These are phyloP conservation scores for Dendrolimus houi DNA, from an alignment of 2,888 invertebrate species.

Conservation along the genomic window DNA sequence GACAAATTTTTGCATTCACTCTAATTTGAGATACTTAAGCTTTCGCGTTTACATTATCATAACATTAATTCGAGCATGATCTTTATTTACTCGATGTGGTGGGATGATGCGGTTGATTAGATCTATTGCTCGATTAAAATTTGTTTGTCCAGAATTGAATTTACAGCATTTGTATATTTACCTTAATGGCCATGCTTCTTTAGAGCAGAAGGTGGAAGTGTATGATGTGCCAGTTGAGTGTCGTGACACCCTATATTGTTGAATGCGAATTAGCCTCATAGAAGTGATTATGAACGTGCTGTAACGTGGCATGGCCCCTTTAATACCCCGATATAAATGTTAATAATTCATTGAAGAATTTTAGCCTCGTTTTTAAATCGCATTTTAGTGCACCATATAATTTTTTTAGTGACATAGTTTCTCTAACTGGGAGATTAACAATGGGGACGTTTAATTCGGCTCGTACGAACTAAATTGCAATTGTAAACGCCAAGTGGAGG, in stretches of 20 bases:
- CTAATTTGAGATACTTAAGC: slow-evolving; percentile 37
- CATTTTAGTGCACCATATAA: slow-evolving; percentile 40
- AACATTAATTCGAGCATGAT: slow-evolving; percentile 70
- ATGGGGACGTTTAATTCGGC: not conserved
- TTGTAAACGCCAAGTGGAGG: slow-evolving; percentile 4
- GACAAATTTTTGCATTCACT: slow-evolving; percentile 28
- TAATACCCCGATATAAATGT: slow-evolving; percentile 34
- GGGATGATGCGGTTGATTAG: slow-evolving; percentile 59
- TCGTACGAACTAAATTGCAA: slow-evolving; percentile 1
- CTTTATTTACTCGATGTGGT: slow-evolving; percentile 53
- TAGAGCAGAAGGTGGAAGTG: slow-evolving; percentile 29
- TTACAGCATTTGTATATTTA: slow-evolving; percentile 45
- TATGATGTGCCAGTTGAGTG: not conserved
- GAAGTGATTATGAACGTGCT: slow-evolving; percentile 29
- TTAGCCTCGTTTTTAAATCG: slow-evolving; percentile 31
- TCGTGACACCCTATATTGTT: not conserved
- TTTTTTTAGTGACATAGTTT: slow-evolving; percentile 35
- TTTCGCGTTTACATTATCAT: slow-evolving; percentile 62
- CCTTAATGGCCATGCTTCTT: slow-evolving; percentile 48
- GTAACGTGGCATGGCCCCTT: slow-evolving; percentile 49
- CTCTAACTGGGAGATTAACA: slow-evolving; percentile 32
- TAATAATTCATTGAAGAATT: slow-evolving; percentile 35
- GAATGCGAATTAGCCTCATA: slow-evolving; percentile 4
- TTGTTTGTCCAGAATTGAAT: slow-evolving; percentile 46
- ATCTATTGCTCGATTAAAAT: slow-evolving; percentile 52